Evolutionary conservation across 2,888 invertebrate species (phyloP), one percentile per base, ranked within the genome.

Genomic region (Agrochola circellaris): DNA sequence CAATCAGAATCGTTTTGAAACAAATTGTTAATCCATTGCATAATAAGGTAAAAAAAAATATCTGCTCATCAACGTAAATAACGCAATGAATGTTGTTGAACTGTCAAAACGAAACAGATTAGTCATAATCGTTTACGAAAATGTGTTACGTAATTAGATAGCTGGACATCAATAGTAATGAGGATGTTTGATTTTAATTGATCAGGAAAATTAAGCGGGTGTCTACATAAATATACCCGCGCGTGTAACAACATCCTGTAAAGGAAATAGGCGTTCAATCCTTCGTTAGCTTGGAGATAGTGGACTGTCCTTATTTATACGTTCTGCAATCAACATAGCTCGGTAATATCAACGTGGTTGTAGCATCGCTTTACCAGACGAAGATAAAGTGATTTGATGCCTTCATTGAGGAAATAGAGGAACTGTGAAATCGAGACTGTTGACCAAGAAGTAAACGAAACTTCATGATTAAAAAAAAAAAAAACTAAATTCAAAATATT

Each of bases 251-350:
- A 75, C 85, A 75, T 71, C 85, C 70, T 75, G 54, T 71, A 38
- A 38, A 74, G 85, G 85, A 71, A 82, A 85, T 71, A 67, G 38
- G 48, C 51, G 70, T 81, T 66, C 42, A 79, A 66, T 71, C 79
- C 83, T 81, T 81, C 84, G 82, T 82, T 82, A 81, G 68, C 69
- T 58, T 23, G 34, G 38, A 73, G 82, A 85, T 83, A 82, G 73
- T 70, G 15, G 17, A 34, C 66, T 71, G 60, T 82, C 67, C 61
- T 77, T 85, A 85, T 82, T 85, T 85, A 85, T 77, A 77, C 30
- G 62, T 67, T 70, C 54, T 56, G 70, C 66, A 73, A 73, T 83
- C 62, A 77, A 85, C 60, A 73, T 58, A 15, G n/a, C 72, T 67
- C 23, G 60, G 62, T 73, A 54, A 60, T 82, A 77, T 51, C 45